Base-by-base conservation (phyloP, 1,140 invertebrate genomes). In the Sitophilus oryzae region DNA sequence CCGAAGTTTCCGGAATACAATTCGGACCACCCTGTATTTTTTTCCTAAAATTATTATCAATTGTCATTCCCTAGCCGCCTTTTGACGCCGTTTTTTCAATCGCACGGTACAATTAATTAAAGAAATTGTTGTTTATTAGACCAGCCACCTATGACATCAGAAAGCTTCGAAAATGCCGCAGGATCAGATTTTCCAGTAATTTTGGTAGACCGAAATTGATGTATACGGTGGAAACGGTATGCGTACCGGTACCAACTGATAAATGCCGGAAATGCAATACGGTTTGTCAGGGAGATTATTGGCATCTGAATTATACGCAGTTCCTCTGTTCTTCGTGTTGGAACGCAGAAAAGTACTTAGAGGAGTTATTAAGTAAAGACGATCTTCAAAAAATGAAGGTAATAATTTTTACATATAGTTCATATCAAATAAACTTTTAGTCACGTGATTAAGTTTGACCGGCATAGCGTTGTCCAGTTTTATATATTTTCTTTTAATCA, bases 271-370 rank as follows among this genome's bases (percentile, higher is more conserved):
- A 65, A 52, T 68, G 66, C 36, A 40, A 56, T 4, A 47, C 57
- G 38, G 18, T 62, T 5, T 66, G 63, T 35, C 18, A 49, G 36
- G 64, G 64, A 0, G 66, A 68, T 41, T 68, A 66, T 38, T 68
- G 65, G 65, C 63, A 66, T 23, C 51, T 51, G 55, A 56, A 64
- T 44, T 56, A 66, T 47, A 30, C 40, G 1, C 37, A 23, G 8
- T 67, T 62, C 50, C 58, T 68, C 15, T 68, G 66, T 42, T 56
- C 64, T 10, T 16, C 47, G 9, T 68, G 66, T 15, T 66, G 63
- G 65, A 41, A 19, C 6, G 63, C 66, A 51, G 59, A 62, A 20
- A 64, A 56, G 20, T 19, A 37, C 3, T 19, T 38, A 0, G 25
- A 40, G 9, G 63, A 65, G 52, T 57, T 62, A 19, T 62, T 64